Evolutionary conservation across 2,888 invertebrate genomes (phyloP).

Genomic region (Conistra vaccinii): DNA sequence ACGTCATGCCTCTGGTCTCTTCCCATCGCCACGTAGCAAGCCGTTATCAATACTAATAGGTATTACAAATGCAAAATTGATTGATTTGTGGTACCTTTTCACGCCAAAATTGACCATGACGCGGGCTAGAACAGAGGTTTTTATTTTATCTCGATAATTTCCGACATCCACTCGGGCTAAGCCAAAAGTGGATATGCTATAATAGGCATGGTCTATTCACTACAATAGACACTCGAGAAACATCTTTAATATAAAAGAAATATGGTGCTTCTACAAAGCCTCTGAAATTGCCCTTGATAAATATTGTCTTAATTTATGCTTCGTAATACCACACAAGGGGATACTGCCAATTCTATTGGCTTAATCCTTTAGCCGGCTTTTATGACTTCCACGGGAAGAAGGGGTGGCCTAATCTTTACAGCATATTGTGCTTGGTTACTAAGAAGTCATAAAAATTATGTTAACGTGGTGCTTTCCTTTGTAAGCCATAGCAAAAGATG

Average conservation of each 20-base stretch:
- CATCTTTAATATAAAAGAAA: background rate
- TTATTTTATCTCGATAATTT: background rate
- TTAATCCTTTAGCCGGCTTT: background rate
- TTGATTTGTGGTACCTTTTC: background rate
- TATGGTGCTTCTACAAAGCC: too few species aligned
- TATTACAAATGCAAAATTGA: background rate
- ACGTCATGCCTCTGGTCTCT: too few species aligned
- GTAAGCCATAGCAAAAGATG: background rate
- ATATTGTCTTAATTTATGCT: background rate
- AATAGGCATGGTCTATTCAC: background rate
- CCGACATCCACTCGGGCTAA: too few species aligned
- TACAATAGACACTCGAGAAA: background rate
- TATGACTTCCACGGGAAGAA: conserved; percentile 1
- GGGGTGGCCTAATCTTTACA: background rate
- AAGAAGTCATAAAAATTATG: background rate
- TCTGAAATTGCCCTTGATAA: too few species aligned
- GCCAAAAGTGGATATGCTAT: background rate
- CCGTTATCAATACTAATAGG: background rate
- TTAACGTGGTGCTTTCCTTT: too few species aligned
- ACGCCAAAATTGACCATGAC: background rate
- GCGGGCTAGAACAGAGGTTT: too few species aligned
- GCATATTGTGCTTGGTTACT: background rate
- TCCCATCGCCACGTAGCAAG: background rate
- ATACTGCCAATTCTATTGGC: background rate
- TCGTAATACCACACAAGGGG: background rate